phyloP scores from a whole-genome alignment of 1,140 invertebrate species.

The Planococcus citri region DNA sequence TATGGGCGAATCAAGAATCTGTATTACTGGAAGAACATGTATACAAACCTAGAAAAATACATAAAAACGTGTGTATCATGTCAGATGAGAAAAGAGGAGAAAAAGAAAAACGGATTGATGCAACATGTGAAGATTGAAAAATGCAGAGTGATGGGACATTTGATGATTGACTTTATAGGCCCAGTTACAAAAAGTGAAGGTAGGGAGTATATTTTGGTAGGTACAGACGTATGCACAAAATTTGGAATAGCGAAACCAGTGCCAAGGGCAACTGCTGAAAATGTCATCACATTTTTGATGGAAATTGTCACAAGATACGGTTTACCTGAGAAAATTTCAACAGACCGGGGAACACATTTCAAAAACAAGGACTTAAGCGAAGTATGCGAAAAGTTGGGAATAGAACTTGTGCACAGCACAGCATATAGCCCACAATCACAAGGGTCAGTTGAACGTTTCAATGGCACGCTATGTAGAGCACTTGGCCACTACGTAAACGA shows the following conservation, averaged over 20 bases:
- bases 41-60: too few relatives aligned
- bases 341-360: neutral
- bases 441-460: neutral
- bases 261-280: neutral
- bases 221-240: neutral
- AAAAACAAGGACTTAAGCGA: neutral
- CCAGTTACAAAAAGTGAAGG: neutral
- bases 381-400: neutral
- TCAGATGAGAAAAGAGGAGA: too few relatives aligned
- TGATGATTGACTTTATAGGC: constrained; percentile 9
- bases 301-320: neutral
- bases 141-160: neutral
- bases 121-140: neutral
- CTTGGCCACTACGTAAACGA: neutral
- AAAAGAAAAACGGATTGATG: neutral
- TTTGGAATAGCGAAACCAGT: neutral
- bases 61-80: too few relatives aligned
- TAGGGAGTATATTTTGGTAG: neutral
- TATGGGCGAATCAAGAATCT: too few relatives aligned
- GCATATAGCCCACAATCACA: neutral
- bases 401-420: neutral
- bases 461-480: neutral
- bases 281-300: neutral
- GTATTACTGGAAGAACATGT: too few relatives aligned
- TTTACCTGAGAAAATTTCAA: neutral